These are phyloP conservation scores for Pseudolaguvia tuberculata DNA, from an alignment of 2,113 vertebrate genomes.

Conservation along the genomic window DNA sequence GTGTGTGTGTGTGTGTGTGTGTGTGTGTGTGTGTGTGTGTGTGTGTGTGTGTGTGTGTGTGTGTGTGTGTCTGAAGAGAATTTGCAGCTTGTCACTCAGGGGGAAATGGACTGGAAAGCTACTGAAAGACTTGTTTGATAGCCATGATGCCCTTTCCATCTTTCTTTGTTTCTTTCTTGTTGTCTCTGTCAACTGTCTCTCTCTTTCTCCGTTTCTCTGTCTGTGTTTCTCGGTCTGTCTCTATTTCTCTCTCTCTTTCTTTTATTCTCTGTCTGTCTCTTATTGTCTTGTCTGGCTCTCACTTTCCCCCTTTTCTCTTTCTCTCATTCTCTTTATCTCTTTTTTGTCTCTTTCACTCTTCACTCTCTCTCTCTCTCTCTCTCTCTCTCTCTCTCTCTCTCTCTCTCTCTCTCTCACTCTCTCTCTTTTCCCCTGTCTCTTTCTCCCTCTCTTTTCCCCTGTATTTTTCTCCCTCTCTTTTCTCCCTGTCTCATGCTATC, in stretches of 20 bases:
- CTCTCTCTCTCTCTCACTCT: neutral
- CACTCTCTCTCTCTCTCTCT: neutral
- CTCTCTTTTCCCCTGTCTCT: neutral
- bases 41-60: conserved; percentile 1
- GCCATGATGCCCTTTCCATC: neutral
- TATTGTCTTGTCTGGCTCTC: neutral
- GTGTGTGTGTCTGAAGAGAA: conserved; percentile 33
- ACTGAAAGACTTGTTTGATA: conserved; percentile 32
- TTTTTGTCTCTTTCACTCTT: neutral
- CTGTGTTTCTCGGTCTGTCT: neutral
- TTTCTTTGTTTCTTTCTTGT: neutral
- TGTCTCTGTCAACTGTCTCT: neutral
- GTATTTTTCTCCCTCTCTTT: no score
- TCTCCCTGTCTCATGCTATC: no score
- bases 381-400: neutral
- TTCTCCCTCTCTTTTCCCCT: no score
- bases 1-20: no score
- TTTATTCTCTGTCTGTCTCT: neutral
- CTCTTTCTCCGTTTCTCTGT: neutral
- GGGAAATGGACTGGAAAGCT: conserved; percentile 21
- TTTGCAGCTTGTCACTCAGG: conserved; percentile 42
- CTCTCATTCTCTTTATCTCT: no score
- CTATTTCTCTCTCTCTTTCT: no score
- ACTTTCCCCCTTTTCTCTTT: neutral
- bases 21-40: no score